These are phyloP conservation scores for Thamnophis elegans DNA, from an alignment of 2,797 vertebrate genomes.

Conservation along the genomic window DNA sequence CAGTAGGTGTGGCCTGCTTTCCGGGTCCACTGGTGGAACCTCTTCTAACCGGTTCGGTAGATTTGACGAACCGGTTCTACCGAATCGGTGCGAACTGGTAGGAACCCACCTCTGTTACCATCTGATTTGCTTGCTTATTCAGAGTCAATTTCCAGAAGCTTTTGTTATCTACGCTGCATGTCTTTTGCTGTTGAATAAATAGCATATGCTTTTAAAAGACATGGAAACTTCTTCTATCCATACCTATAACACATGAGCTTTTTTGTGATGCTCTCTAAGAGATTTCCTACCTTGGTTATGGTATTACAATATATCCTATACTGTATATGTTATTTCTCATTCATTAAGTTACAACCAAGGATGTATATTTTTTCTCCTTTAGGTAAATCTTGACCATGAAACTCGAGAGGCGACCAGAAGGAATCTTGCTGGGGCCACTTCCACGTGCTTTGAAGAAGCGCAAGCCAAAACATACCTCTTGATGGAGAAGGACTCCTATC, in stretches of 20 bases:
- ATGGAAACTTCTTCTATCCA: background rate
- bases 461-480: slow-evolving; percentile 73
- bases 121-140: background rate
- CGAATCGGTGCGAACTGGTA: too few species aligned
- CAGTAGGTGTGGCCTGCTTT: too few species aligned
- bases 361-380: slow-evolving; percentile 13
- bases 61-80: too few species aligned
- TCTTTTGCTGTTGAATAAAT: background rate
- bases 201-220: background rate
- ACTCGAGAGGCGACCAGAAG: slow-evolving; percentile 74
- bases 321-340: background rate
- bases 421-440: slow-evolving; percentile 64
- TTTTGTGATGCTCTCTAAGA: fast-evolving
- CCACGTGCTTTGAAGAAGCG: slow-evolving; percentile 69
- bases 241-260: background rate
- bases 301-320: background rate
- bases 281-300: background rate
- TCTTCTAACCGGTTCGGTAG: too few species aligned
- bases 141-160: background rate
- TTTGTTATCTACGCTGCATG: background rate
- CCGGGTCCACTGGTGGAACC: too few species aligned
- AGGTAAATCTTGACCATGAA: slow-evolving; percentile 80
- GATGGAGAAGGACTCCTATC: slow-evolving; percentile 82
- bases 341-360: background rate
- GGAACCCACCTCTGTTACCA: too few species aligned